phyloP scores from a whole-genome alignment of 2,888 invertebrate species.

The Orthosia incerta region DNA sequence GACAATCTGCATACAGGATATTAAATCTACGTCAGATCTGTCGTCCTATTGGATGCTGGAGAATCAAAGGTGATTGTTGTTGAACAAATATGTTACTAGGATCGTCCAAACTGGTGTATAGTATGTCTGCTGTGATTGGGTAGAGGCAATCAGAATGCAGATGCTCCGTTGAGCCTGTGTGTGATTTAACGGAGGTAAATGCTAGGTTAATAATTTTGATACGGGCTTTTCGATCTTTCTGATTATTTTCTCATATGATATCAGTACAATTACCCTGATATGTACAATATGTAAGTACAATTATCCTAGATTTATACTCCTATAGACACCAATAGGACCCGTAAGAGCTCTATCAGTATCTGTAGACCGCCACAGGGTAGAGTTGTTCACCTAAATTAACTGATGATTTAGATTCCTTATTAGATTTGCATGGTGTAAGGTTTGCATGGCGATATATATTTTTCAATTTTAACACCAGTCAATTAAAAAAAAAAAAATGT shows the following conservation, averaged over 20 bases:
- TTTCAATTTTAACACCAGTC: too few species aligned
- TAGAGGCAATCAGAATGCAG: neutral
- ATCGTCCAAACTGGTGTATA: neutral
- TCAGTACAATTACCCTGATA: too few species aligned
- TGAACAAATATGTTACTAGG: slow-evolving; percentile 14
- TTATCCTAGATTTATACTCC: neutral
- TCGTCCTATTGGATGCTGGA: slow-evolving; percentile 13
- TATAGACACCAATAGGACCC: neutral
- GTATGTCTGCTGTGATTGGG: neutral
- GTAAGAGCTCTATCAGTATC: too few species aligned
- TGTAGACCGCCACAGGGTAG: too few species aligned
- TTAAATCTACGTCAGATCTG: slow-evolving; percentile 22
- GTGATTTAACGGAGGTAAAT: neutral
- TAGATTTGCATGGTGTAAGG: too few species aligned
- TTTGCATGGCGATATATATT: too few species aligned
- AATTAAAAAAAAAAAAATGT: too few species aligned
- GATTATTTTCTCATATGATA: neutral
- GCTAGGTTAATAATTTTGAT: too few species aligned
- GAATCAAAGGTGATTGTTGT: slow-evolving; percentile 24
- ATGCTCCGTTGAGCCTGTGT: neutral
- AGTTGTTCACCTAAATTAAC: neutral
- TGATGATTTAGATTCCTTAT: too few species aligned
- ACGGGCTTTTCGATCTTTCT: too few species aligned
- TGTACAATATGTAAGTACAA: too few species aligned
- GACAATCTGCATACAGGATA: slow-evolving; percentile 21